phyloP scores from a whole-genome alignment of 1,140 invertebrate genomes.

The Leptinotarsa lineolata region DNA sequence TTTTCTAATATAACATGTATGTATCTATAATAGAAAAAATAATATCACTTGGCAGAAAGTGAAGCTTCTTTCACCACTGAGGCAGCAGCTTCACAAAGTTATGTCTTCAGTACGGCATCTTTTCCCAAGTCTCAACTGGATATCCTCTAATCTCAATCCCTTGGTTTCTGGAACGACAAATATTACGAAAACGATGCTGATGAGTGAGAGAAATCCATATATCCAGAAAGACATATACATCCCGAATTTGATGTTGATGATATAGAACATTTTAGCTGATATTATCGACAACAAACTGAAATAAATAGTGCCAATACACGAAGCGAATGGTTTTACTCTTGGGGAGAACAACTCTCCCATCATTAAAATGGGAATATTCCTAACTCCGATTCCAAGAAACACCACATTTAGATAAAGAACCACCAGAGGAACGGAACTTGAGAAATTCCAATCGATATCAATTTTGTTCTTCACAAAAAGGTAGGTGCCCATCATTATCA shows the following conservation, averaged over 20 bases:
- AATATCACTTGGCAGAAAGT: too few species aligned
- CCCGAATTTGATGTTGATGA: constrained; percentile 62
- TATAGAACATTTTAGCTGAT: constrained; percentile 74
- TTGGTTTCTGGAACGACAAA: constrained; percentile 79
- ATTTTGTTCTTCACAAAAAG: constrained; percentile 60
- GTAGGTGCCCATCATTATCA: constrained; percentile 63
- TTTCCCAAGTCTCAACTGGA: constrained; percentile 41
- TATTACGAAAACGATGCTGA: constrained; percentile 66
- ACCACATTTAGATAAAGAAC: constrained; percentile 69
- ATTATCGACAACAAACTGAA: constrained; percentile 74
- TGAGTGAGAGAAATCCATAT: constrained; percentile 69
- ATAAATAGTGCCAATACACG: constrained; percentile 68
- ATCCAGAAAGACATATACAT: constrained; percentile 73
- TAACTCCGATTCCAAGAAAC: constrained; percentile 68
- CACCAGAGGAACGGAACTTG: constrained; percentile 65
- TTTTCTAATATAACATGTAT: too few species aligned
- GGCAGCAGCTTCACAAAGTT: too few species aligned
- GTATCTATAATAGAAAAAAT: too few species aligned
- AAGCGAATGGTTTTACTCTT: constrained; percentile 67
- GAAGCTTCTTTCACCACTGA: too few species aligned
- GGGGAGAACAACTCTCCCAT: constrained; percentile 74
- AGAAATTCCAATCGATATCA: constrained; percentile 47
- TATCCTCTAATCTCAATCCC: constrained; percentile 70
- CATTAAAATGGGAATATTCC: constrained; percentile 71
- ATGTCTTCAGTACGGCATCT: too few species aligned